These are phyloP conservation scores for Neodontobutis hainanensis DNA, from an alignment of 2,113 vertebrate species.

Conservation along the genomic window DNA sequence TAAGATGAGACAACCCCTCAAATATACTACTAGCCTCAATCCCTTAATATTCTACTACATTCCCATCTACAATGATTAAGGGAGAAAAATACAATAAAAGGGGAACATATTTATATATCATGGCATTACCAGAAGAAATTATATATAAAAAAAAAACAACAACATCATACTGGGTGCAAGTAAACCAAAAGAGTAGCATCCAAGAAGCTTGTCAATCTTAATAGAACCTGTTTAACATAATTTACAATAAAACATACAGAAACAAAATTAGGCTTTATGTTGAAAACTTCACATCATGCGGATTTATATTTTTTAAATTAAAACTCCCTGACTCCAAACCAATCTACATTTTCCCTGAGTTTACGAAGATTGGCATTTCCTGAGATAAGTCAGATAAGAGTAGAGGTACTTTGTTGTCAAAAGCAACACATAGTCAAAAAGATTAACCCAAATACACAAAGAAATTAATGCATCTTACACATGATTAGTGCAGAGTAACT, in stretches of 20 bases:
- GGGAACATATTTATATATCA: constrained; percentile 57
- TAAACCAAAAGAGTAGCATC: constrained; percentile 8
- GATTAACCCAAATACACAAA: constrained; percentile 52
- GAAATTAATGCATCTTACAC: constrained; percentile 66
- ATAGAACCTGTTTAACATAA: constrained; percentile 24
- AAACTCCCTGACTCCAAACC: constrained; percentile 46
- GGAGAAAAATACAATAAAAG: constrained; percentile 65
- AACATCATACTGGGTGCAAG: constrained; percentile 31
- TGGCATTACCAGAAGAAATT: constrained; percentile 44
- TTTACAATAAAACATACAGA: not conserved
- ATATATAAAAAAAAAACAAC: constrained; percentile 43
- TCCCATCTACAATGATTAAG: constrained; percentile 71
- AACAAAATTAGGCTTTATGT: not conserved
- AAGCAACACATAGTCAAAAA: constrained; percentile 57
- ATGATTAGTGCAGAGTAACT: constrained; percentile 74
- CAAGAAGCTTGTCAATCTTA: constrained; percentile 35
- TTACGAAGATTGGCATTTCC: constrained; percentile 69
- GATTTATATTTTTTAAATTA: constrained; percentile 32
- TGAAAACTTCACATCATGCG: constrained; percentile 29
- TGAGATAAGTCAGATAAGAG: constrained; percentile 66
- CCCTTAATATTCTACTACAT: constrained; percentile 67
- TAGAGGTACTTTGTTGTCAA: constrained; percentile 28
- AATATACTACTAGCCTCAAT: constrained; percentile 63
- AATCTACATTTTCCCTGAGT: constrained; percentile 78
- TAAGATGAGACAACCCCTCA: constrained; percentile 60